These are phyloP conservation scores for Nyctibius bracteatus DNA, from an alignment of 2,113 vertebrate genomes.

Conservation along the genomic window DNA sequence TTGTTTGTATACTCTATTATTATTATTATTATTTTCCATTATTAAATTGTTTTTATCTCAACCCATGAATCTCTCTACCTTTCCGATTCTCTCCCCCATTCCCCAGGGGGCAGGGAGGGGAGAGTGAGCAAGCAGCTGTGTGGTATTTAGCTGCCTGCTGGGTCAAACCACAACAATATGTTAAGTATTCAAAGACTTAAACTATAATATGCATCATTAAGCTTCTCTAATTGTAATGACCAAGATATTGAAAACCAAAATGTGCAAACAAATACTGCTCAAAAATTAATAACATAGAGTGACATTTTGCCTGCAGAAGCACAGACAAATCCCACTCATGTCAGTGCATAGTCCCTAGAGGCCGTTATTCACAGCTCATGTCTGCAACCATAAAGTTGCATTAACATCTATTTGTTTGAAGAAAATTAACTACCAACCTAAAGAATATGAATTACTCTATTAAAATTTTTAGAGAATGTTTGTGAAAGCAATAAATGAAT, in stretches of 20 bases:
- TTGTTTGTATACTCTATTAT: too few relatives aligned
- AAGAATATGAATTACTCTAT: not conserved
- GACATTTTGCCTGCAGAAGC: not conserved
- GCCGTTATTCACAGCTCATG: not conserved
- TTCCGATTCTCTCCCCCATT: too few relatives aligned
- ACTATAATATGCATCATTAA: not conserved
- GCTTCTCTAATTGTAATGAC: not conserved
- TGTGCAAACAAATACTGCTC: not conserved
- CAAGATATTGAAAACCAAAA: not conserved
- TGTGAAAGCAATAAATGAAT: not conserved
- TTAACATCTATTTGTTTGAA: not conserved
- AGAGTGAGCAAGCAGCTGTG: too few relatives aligned
- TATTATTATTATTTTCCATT: too few relatives aligned
- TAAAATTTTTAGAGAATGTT: not conserved
- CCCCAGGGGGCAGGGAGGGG: too few relatives aligned
- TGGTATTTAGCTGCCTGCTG: too few relatives aligned
- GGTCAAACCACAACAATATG: too few relatives aligned
- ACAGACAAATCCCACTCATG: not conserved
- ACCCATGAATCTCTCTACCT: too few relatives aligned
- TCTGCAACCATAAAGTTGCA: not conserved
- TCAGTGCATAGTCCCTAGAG: not conserved
- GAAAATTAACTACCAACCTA: not conserved
- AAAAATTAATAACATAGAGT: not conserved
- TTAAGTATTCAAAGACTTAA: not conserved
- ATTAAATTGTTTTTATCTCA: too few relatives aligned